These are phyloP conservation scores for Tympanuchus pallidicinctus DNA, from an alignment of 2,113 vertebrate species.

Conservation along the genomic window DNA sequence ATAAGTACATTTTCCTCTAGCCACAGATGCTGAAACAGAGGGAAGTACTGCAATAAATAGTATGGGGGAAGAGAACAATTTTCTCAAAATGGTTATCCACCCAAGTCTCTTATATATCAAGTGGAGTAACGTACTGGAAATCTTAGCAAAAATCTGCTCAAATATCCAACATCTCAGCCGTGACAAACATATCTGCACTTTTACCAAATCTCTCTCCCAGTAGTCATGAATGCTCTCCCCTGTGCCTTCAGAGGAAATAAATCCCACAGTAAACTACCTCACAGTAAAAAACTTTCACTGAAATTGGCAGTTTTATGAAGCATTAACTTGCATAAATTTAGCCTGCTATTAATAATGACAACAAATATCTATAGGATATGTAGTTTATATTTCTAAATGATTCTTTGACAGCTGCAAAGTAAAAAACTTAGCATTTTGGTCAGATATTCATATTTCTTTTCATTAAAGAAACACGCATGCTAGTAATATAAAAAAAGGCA, in stretches of 20 bases:
- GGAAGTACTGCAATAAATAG: background rate
- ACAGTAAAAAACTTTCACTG: background rate
- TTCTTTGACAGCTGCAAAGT: background rate
- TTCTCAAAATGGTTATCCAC: background rate
- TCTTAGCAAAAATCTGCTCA: background rate
- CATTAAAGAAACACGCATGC: background rate
- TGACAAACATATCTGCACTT: background rate
- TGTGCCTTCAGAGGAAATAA: background rate
- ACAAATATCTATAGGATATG: background rate
- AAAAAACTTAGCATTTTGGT: slow-evolving; percentile 18
- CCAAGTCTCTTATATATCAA: background rate
- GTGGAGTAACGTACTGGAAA: background rate
- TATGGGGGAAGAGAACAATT: background rate
- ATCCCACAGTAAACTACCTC: background rate
- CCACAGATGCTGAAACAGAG: background rate
- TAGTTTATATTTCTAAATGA: background rate
- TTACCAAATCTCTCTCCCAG: background rate
- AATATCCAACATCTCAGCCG: background rate
- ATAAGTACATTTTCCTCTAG: background rate
- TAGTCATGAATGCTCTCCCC: background rate
- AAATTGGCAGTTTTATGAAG: background rate
- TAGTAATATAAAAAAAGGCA: background rate
- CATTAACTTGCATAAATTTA: background rate
- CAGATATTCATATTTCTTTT: background rate
- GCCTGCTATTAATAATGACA: background rate